Evolutionary conservation across 2,113 vertebrate genomes (phyloP).

Genomic region (Lamprotornis superbus): DNA sequence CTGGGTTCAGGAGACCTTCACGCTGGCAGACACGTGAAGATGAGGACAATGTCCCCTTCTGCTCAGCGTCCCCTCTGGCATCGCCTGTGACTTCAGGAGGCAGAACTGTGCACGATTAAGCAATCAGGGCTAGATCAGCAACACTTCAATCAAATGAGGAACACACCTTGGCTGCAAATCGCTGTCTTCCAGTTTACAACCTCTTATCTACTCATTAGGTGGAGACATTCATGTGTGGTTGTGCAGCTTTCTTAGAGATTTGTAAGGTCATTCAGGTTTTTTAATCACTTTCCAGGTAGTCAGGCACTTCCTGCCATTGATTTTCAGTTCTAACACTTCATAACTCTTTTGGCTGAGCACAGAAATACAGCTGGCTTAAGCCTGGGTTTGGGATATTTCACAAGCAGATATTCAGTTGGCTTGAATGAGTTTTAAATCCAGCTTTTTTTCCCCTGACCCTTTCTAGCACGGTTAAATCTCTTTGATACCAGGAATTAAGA

Average conservation of each 20-base stretch:
- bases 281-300: slow-evolving; percentile 7
- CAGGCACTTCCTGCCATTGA: neutral
- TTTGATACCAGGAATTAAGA: neutral
- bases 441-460: neutral
- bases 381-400: neutral
- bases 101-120: slow-evolving; percentile 13
- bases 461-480: neutral
- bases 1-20: neutral
- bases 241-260: neutral
- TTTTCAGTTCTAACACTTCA: neutral
- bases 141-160: slow-evolving; percentile 41
- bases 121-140: slow-evolving; percentile 37
- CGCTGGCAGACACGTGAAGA: neutral
- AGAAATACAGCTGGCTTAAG: neutral
- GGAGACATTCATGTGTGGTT: neutral
- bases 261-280: neutral
- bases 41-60: neutral
- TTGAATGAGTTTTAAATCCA: neutral
- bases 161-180: slow-evolving; percentile 31
- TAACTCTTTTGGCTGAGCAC: neutral
- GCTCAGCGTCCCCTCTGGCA: neutral
- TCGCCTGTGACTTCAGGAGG: neutral
- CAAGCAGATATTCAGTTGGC: neutral
- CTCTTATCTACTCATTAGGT: neutral
- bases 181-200: neutral